Conservation (phyloP, 1,140 invertebrate species). For the Formica exsecta region DNA sequence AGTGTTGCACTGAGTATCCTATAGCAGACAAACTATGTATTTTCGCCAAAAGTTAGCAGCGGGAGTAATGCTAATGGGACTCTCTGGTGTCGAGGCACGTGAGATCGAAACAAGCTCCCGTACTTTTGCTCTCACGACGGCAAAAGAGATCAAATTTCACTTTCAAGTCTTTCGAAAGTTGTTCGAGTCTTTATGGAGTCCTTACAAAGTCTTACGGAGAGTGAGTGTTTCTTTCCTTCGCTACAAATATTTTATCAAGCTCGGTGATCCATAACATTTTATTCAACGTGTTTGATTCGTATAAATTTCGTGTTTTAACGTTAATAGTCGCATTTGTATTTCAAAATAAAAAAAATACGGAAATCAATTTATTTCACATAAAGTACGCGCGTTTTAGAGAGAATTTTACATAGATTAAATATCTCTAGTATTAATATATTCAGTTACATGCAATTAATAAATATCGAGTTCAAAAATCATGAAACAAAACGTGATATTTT, state of each 20-base stretch:
- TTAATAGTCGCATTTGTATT: background rate
- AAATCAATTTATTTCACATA: background rate
- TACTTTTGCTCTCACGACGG: background rate
- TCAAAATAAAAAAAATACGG: background rate
- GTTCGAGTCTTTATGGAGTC: background rate
- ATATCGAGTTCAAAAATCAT: background rate
- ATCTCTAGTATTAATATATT: background rate
- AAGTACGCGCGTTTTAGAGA: background rate
- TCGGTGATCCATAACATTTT: background rate
- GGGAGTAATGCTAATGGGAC: constrained; percentile 15
- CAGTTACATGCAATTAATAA: background rate
- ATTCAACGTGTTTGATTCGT: background rate
- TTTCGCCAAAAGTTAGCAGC: background rate
- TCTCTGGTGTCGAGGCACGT: background rate
- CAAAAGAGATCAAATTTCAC: constrained; percentile 9
- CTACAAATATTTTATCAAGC: background rate
- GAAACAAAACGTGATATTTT: no score
- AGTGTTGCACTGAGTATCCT: background rate
- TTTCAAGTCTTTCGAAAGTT: constrained; percentile 15
- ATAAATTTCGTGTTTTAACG: background rate
- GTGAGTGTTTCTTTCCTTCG: background rate
- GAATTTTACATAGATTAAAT: background rate
- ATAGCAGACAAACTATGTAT: background rate
- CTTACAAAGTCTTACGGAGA: background rate
- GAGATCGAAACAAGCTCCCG: background rate